Conservation (phyloP, 1,140 invertebrate species). For the Vanessa tameamea region DNA sequence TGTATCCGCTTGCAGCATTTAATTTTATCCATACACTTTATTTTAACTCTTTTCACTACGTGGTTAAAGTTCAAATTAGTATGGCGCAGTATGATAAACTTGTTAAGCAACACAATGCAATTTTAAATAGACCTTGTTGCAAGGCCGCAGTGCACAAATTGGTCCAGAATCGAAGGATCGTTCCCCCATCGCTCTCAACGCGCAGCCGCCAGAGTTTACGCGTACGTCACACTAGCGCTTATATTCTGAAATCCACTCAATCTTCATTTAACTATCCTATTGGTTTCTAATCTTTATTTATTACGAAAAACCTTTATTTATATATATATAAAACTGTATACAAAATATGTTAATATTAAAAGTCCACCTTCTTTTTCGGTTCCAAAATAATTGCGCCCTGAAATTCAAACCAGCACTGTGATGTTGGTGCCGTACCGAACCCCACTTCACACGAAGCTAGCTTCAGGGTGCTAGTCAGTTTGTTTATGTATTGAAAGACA, state of each 20-base stretch:
- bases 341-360: constrained; percentile 12
- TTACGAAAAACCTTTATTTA: not conserved
- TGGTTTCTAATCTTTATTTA: constrained; percentile 21
- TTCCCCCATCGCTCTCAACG: constrained; percentile 47
- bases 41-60: constrained; percentile 23
- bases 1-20: constrained; percentile 60
- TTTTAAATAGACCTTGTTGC: constrained; percentile 58
- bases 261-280: constrained; percentile 37
- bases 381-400: constrained; percentile 15
- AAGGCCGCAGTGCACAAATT: constrained; percentile 61
- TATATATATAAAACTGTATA: not conserved
- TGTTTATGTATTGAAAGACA: constrained; percentile 79
- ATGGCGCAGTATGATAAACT: constrained; percentile 37
- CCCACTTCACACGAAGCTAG: constrained; percentile 53
- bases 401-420: constrained; percentile 29
- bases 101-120: constrained; percentile 46
- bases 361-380: not conserved
- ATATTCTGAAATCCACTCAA: constrained; percentile 54
- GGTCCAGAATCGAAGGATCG: constrained; percentile 40
- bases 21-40: constrained; percentile 26
- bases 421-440: constrained; percentile 18
- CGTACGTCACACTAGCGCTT: constrained; percentile 66
- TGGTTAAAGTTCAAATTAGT: constrained; percentile 33
- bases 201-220: constrained; percentile 70
- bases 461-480: constrained; percentile 69